Evolutionary conservation across 2,797 vertebrate genomes (phyloP).

Genomic region (Coregonus sp.): DNA sequence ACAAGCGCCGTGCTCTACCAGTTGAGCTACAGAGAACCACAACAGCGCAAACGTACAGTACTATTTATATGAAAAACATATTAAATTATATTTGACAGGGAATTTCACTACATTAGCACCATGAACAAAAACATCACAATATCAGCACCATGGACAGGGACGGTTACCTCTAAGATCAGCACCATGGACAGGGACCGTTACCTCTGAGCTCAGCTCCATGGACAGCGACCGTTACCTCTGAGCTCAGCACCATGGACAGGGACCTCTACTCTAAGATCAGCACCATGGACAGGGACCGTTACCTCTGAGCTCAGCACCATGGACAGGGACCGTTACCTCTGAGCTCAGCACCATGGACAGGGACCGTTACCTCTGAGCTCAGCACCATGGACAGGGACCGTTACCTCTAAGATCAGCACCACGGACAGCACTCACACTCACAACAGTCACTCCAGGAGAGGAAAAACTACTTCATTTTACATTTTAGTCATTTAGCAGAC

Average conservation of each 20-base stretch:
- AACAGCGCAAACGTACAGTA: too few species aligned
- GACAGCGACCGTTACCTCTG: not conserved
- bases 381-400: not conserved
- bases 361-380: not conserved
- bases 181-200: too few species aligned
- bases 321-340: too few species aligned
- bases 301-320: too few species aligned
- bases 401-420: not conserved
- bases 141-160: not conserved
- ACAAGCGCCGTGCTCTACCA: too few species aligned
- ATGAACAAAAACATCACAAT: too few species aligned
- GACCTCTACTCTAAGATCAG: not conserved
- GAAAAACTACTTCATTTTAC: not conserved
- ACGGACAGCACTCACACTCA: not conserved
- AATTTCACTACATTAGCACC: too few species aligned
- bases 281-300: not conserved
- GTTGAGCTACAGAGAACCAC: too few species aligned
- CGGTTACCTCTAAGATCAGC: too few species aligned
- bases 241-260: not conserved
- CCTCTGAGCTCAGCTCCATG: not conserved
- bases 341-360: too few species aligned
- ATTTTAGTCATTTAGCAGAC: too few species aligned
- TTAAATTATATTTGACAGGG: not conserved
- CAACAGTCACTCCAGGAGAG: not conserved
- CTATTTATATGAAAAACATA: not conserved